Evolutionary conservation across 2,113 vertebrate species (phyloP), one percentile per base, ranked within the genome.

Genomic region (Thalassoma bifasciatum): DNA sequence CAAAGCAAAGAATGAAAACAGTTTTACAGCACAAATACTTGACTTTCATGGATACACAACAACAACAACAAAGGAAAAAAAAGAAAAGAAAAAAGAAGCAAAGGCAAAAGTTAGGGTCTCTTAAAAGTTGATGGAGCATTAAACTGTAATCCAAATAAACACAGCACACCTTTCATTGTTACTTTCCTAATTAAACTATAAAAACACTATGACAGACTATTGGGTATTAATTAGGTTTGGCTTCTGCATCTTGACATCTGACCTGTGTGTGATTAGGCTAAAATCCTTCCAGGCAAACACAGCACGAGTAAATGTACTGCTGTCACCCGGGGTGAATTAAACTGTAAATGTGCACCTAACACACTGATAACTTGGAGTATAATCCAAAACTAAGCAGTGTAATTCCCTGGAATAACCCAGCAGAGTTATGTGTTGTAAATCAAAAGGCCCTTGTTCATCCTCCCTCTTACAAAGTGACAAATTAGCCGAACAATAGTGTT

Each of bases 401-500:
- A 75, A 81, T 62, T 82, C 75, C 38, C 57, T 67, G 58, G 54
- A 85, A 84, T 44, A 71, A 61, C 85, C 78, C 78, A 65, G 76
- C 65, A 74, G 77, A 70, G 84, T 85, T 84, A 76, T 61, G 71
- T 30, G 76, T 84, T 90, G 84, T 94, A 92, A 94, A 95, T 93
- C 84, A 94, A 94, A 93, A 84, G 30, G 23, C 66, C 83, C 74
- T 91, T 89, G 91, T 93, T 93, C 92, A 88, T 89, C 83, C 67
- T 86, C 91, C 86, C 86, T 88, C 82, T 68, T 93, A 91, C 89
- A 93, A 94, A 94, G 88, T 92, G 94, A 92, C 80, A 85, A 91
- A 95, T 94, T 94, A 92, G 89, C 91, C 71, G 65, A 93, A 94
- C 93, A 93, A 93, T 92, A 91, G 77, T 91, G 92, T 93, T 94